These are phyloP conservation scores for Embidobia sp. DNA, from an alignment of 2,888 invertebrate genomes.

Conservation along the genomic window DNA sequence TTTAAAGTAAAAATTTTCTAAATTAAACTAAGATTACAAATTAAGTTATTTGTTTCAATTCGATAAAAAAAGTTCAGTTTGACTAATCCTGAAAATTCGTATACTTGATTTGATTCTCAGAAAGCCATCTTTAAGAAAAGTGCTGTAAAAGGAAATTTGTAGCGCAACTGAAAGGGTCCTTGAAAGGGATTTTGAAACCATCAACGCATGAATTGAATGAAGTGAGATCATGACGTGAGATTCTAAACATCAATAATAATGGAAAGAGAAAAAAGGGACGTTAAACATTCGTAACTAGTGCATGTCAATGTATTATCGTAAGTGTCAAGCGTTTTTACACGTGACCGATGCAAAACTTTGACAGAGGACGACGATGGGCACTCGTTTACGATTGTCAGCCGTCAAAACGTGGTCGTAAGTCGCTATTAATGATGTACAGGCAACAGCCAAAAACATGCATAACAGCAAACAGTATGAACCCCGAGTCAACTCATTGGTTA, in stretches of 20 bases:
- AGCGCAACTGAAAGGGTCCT: too few relatives aligned
- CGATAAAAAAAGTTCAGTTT: too few relatives aligned
- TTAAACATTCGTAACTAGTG: slow-evolving; percentile 40
- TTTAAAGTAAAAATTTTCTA: too few relatives aligned
- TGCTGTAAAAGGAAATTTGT: too few relatives aligned
- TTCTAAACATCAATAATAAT: slow-evolving; percentile 44
- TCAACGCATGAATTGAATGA: slow-evolving; percentile 67
- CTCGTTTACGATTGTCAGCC: slow-evolving; percentile 60
- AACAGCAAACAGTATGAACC: slow-evolving; percentile 73
- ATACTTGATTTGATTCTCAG: too few relatives aligned
- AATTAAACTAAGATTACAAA: too few relatives aligned
- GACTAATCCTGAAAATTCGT: too few relatives aligned
- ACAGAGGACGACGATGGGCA: slow-evolving; percentile 42
- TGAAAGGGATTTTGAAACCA: slow-evolving; percentile 34
- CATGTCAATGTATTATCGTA: slow-evolving; percentile 37
- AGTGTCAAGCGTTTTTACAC: slow-evolving; percentile 70
- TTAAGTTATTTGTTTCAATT: too few relatives aligned
- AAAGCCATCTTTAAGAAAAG: too few relatives aligned
- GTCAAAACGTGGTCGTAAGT: slow-evolving; percentile 66
- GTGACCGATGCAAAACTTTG: slow-evolving; percentile 43
- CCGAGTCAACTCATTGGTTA: slow-evolving; percentile 31
- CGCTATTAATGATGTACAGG: slow-evolving; percentile 75
- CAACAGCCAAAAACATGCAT: slow-evolving; percentile 80
- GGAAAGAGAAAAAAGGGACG: slow-evolving; percentile 24
- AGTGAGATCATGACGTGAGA: slow-evolving; percentile 69